phyloP scores from a whole-genome alignment of 2,888 invertebrate species.

The Timandra comae region DNA sequence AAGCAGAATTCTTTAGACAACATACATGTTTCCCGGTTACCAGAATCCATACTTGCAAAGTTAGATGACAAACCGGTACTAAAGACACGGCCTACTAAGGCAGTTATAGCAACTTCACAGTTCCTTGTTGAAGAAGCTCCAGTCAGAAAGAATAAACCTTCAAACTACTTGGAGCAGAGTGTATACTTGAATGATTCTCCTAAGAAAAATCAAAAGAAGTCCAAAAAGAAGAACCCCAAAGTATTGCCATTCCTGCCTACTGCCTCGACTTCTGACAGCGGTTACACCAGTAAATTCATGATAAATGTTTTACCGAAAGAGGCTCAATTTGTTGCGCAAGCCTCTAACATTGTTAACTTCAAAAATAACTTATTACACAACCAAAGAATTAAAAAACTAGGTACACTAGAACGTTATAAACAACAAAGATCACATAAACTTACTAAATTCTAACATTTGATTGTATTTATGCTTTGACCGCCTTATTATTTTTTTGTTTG shows the following conservation, averaged over 20 bases:
- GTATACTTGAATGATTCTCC: constrained; percentile 48
- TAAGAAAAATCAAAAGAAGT: constrained; percentile 31
- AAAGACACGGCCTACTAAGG: constrained; percentile 16
- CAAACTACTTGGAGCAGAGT: constrained; percentile 63
- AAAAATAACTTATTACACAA: constrained; percentile 47
- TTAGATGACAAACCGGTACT: constrained; percentile 53
- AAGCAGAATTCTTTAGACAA: constrained; percentile 46
- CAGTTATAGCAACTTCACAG: constrained; percentile 50
- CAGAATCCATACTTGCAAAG: constrained; percentile 42
- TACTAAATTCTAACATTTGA: constrained; percentile 49
- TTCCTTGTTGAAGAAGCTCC: constrained; percentile 50
- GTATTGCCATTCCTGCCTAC: constrained; percentile 60
- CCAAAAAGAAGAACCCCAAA: constrained; percentile 41
- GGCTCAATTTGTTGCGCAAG: constrained; percentile 51
- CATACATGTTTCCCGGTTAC: constrained; percentile 47
- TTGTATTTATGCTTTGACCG: constrained; percentile 13
- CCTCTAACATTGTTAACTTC: constrained; percentile 41
- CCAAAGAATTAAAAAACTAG: constrained; percentile 49
- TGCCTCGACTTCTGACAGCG: constrained; percentile 49
- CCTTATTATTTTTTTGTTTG: no score
- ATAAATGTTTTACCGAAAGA: constrained; percentile 50
- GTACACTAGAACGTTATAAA: constrained; percentile 54
- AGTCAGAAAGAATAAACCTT: constrained; percentile 52
- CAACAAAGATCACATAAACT: constrained; percentile 49
- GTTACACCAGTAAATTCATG: constrained; percentile 62